Evolutionary conservation across 2,797 vertebrate genomes (phyloP), one percentile per base, ranked within the genome.

Genomic region (Clarias fuscus): DNA sequence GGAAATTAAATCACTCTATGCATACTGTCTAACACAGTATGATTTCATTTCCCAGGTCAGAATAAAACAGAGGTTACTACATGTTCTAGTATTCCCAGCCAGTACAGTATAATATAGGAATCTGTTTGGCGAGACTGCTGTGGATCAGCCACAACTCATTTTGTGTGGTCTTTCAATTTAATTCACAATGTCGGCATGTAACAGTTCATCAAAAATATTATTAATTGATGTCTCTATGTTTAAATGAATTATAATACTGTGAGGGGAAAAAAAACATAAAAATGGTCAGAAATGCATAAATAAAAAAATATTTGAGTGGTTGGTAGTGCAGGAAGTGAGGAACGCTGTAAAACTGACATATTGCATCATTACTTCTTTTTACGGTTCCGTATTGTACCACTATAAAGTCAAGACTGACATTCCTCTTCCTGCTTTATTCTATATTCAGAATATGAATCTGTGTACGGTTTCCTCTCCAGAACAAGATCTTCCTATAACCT

Each of bases 331-430:
- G 56, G 20, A 61, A 62, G 33, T 62, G 2, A 53, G 20, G 10
- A 79, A 37, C 33, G 77, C 13, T 58, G 27, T 77, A 77, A 59
- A 77, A 33, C 53, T 40, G 59, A n/a, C 40, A 37, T 79, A 79
- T 62, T 79, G 58, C 58, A 24, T n/a, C 22, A 62, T 62, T 76
- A 76, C 27, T 10, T 78, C 18, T 65, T 65, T 81, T 67, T 48
- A 64, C 65, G 37, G 22, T 58, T 20, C 27, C 40, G 30, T 80
- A 22, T 37, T 27, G 14, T 43, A 65, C 14, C 4, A 53, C 1
- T 7, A 48, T 81, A 67, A 65, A 81, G 24, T 48, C 62, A 65
- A 53, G 62, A n/a, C 78, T n/a, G 78, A 10, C 56, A 62, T 78
- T 61, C n/a, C 8, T 11, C 27, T 33, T 22, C 4, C 27, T 77